A percentile compares a stretch with the other conserved stretches of the same genome.
These are phyloP conservation scores for Odobenus rosmarus DNA, from an alignment of 2,113 vertebrate species.

Conservation along the genomic window DNA sequence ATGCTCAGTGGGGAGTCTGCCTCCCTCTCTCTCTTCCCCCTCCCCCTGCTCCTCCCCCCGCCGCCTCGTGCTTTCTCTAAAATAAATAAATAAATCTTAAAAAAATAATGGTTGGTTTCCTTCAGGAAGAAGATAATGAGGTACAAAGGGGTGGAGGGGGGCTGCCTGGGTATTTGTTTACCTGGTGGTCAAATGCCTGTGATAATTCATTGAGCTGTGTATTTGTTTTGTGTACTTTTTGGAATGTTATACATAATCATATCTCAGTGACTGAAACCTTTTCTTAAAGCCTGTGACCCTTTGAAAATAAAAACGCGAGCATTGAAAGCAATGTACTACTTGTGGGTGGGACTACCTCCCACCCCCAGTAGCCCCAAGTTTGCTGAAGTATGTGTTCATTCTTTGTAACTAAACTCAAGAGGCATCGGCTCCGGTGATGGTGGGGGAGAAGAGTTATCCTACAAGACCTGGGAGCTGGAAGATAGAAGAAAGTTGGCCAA, in stretches of 20 bases:
- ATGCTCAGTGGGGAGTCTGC: background rate
- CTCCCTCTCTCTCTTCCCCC: background rate
- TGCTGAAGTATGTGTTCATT: background rate
- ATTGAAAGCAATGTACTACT: background rate
- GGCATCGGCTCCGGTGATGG: too few relatives aligned
- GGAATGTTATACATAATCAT: background rate
- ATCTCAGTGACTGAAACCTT: background rate
- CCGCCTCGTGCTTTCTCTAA: background rate
- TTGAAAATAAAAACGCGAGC: slow-evolving; percentile 36
- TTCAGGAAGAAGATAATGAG: background rate
- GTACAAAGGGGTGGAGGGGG: accelerated
- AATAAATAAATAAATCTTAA: background rate
- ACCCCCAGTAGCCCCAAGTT: background rate
- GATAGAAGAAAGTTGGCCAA: background rate
- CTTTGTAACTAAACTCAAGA: background rate
- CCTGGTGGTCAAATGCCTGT: background rate
- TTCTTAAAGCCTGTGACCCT: background rate
- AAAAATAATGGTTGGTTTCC: background rate
- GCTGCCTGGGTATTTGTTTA: background rate
- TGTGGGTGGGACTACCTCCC: background rate
- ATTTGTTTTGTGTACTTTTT: background rate
- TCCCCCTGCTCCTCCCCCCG: background rate
- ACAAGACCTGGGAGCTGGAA: background rate
- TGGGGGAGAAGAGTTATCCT: background rate
- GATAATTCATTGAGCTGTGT: background rate